Conservation (phyloP, 1,140 invertebrate species). For the Magallana angulata region DNA sequence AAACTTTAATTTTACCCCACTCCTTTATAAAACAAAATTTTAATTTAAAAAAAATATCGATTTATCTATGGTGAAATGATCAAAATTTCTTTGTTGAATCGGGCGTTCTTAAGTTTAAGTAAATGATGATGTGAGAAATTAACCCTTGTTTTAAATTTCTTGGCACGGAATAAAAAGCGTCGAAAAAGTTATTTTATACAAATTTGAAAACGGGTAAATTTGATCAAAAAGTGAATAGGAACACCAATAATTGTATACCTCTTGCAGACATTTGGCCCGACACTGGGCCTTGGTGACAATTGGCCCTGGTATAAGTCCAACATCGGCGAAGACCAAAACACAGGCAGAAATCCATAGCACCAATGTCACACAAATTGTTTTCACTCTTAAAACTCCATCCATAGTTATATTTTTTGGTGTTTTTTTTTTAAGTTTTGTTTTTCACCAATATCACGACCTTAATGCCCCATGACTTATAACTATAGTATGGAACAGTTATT, state of each 20-base stretch:
- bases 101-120: no score
- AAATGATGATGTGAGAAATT: no score
- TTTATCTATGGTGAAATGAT: no score
- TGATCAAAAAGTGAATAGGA: no score
- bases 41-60: no score
- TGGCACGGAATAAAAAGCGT: no score
- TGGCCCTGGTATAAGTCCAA: neutral
- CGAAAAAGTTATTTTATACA: no score
- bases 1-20: no score
- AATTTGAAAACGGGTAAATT: no score
- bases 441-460: neutral
- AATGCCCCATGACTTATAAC: neutral
- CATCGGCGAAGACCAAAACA: neutral
- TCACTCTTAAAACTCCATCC: neutral
- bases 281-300: neutral
- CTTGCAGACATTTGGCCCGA: constrained; percentile 1
- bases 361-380: neutral
- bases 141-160: no score
- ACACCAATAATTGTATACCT: neutral
- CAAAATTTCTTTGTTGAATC: no score
- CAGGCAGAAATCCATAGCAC: neutral
- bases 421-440: neutral
- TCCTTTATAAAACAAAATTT: no score
- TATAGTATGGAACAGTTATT: constrained; percentile 4
- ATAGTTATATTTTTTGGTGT: neutral